These are phyloP conservation scores for Rhincodon typus DNA, from an alignment of 2,797 vertebrate species.

Conservation along the genomic window DNA sequence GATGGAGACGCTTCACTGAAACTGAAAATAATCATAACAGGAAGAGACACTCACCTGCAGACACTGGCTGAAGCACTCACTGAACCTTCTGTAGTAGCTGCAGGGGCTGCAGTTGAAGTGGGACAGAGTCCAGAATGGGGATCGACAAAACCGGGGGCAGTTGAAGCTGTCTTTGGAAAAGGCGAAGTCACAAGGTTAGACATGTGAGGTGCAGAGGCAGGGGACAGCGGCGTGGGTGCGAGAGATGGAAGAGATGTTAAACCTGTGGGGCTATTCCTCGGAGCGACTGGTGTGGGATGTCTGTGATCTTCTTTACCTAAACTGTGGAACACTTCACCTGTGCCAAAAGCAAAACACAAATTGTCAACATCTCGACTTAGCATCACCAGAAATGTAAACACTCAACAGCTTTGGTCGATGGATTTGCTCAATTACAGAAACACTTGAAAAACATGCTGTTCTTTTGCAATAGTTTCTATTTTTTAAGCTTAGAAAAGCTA, in stretches of 20 bases:
- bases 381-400: background rate
- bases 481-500: too few species aligned
- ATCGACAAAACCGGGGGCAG: slow-evolving; percentile 77
- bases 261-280: slow-evolving; percentile 74
- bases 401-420: background rate
- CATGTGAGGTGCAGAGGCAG: slow-evolving; percentile 71
- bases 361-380: background rate
- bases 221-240: slow-evolving; percentile 66
- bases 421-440: too few species aligned
- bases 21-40: background rate
- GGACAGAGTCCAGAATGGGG: slow-evolving; percentile 74
- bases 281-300: slow-evolving; percentile 66
- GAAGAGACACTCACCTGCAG: slow-evolving; percentile 73
- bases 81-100: slow-evolving; percentile 66
- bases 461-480: too few species aligned
- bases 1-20: background rate
- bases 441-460: background rate
- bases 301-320: slow-evolving; percentile 86
- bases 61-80: slow-evolving; percentile 85
- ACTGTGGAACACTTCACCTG: slow-evolving; percentile 91
- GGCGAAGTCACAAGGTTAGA: slow-evolving; percentile 70
- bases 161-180: slow-evolving; percentile 76
- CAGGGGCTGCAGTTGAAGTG: slow-evolving; percentile 69
- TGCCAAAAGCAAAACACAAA: slow-evolving; percentile 13
- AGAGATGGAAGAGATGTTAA: slow-evolving; percentile 75